A percentile compares a stretch with the other conserved stretches of the same genome.
phyloP scores from a whole-genome alignment of 2,888 invertebrate genomes.

The Lamproptera curius region DNA sequence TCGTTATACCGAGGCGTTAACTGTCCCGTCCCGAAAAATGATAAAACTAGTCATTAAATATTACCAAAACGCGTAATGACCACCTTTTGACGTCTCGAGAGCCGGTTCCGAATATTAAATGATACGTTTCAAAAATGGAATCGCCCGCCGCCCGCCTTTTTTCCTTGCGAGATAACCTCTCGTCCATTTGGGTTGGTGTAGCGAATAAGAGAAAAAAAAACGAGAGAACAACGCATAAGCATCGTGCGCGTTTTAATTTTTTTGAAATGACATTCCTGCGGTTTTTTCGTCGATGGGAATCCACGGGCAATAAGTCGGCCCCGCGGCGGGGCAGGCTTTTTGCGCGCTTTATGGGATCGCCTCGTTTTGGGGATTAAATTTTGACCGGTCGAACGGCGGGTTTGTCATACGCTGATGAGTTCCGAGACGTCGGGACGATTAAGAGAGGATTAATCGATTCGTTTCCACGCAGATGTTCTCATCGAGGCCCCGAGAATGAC shows the following conservation, averaged over 20 bases:
- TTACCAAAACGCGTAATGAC: slow-evolving; percentile 72
- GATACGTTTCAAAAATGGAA: slow-evolving; percentile 78
- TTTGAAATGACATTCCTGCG: slow-evolving; percentile 76
- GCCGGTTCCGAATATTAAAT: slow-evolving; percentile 78
- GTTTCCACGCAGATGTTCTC: slow-evolving; percentile 45
- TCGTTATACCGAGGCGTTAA: slow-evolving; percentile 54
- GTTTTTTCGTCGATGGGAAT: slow-evolving; percentile 71
- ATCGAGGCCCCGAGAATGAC: slow-evolving; percentile 61
- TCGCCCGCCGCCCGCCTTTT: slow-evolving; percentile 76
- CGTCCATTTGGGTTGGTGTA: slow-evolving; percentile 71
- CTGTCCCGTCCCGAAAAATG: slow-evolving; percentile 51
- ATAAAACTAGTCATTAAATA: slow-evolving; percentile 36
- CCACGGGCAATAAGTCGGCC: slow-evolving; percentile 63
- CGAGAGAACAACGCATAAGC: slow-evolving; percentile 36
- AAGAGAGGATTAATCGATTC: slow-evolving; percentile 64
- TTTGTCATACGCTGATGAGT: slow-evolving; percentile 57
- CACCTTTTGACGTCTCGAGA: slow-evolving; percentile 76
- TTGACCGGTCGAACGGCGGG: slow-evolving; percentile 45
- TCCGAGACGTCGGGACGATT: slow-evolving; percentile 60
- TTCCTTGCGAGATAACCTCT: slow-evolving; percentile 75
- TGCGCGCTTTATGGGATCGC: slow-evolving; percentile 55
- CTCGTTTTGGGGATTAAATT: slow-evolving; percentile 51
- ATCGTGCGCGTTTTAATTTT: slow-evolving; percentile 72
- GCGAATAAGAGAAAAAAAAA: slow-evolving; percentile 47
- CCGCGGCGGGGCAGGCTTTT: slow-evolving; percentile 56